Evolutionary conservation across 2,797 vertebrate genomes (phyloP), one percentile per base, ranked within the genome.

Genomic region (Potorous gilbertii): DNA sequence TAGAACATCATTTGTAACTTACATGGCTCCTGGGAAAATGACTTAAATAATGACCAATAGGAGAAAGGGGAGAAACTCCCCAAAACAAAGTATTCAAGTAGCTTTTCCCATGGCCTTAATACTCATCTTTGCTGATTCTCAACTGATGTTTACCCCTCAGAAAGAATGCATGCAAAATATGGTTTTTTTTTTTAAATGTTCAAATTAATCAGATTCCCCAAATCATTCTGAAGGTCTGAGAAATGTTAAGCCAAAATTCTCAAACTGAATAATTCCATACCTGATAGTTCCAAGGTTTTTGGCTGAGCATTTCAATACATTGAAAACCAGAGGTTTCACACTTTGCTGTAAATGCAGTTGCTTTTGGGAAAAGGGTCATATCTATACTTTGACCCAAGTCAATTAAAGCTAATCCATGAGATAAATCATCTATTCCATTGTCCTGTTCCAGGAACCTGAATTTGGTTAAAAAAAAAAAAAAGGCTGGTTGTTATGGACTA

Each of bases 321-420:
- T 99, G 99, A 97, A 99, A 99, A 21, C 99, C 99, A 0, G 99
- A 99, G 0, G 99, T 99, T 98, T 99, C 97, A 94, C 99, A 99
- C 93, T 96, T 99, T 92, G 98, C 99, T 0, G 99, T 99, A 98
- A 99, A 99, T 0, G 98, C 98, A 0, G 99, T 99, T 98, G 99
- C 99, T 96, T 99, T 98, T 0, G 99, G 99, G 96, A 99, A 99
- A 16, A 99, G 98, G 6, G 95, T 98, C 99, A 99, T 99, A 97
- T 99, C 99, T 89, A 99, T 99, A 97, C 99, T 99, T 98, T 99
- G 99, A 0, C 99, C 99, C 66, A 99, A 97, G 98, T 99, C 99
- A 52, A 99, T 99, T 93, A 99, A 98, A 0, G 99, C 99, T 94
- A 99, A 98, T 92, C 99, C 99, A 0, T 99, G 99, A 96, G 99